Evolutionary conservation across 2,113 vertebrate genomes (phyloP).

Genomic region (Haplochromis vanheusdeni): DNA sequence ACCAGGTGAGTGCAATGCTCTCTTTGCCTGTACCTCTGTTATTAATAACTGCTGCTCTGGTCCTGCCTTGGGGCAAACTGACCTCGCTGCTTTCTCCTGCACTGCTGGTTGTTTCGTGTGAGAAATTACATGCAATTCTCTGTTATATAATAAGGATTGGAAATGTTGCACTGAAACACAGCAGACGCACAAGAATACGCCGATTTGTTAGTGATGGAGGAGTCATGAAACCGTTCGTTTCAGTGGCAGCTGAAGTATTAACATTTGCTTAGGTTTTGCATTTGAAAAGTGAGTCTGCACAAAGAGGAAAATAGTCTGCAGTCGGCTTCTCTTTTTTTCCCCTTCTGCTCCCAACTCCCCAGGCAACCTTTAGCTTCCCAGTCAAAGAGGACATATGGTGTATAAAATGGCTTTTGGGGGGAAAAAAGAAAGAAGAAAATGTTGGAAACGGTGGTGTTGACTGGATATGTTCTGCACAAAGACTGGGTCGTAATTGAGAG

Average conservation of each 20-base stretch:
- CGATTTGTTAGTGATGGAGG: not conserved
- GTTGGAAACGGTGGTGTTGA: not conserved
- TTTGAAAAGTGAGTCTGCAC: not conserved
- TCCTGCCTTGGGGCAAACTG: constrained; percentile 48
- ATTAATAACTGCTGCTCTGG: constrained; percentile 58
- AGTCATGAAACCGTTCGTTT: not conserved
- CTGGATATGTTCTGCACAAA: not conserved
- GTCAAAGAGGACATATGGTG: constrained; percentile 43
- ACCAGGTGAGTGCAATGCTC: not conserved
- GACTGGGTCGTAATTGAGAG: not conserved
- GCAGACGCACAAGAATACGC: not conserved
- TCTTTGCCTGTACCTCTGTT: constrained; percentile 24
- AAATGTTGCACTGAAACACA: not conserved
- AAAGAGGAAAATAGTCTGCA: not conserved
- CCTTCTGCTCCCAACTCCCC: not conserved
- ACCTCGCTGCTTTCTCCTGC: constrained; percentile 36
- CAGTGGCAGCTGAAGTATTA: not conserved
- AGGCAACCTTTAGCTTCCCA: not conserved
- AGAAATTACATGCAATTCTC: constrained; percentile 34
- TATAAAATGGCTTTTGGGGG: not conserved
- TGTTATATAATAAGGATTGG: not conserved
- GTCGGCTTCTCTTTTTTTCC: not conserved
- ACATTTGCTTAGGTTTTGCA: not conserved
- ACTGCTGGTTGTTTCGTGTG: not conserved
- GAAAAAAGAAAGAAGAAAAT: not conserved